Conservation (phyloP, 1,140 invertebrate genomes). For the Panonychus citri region DNA sequence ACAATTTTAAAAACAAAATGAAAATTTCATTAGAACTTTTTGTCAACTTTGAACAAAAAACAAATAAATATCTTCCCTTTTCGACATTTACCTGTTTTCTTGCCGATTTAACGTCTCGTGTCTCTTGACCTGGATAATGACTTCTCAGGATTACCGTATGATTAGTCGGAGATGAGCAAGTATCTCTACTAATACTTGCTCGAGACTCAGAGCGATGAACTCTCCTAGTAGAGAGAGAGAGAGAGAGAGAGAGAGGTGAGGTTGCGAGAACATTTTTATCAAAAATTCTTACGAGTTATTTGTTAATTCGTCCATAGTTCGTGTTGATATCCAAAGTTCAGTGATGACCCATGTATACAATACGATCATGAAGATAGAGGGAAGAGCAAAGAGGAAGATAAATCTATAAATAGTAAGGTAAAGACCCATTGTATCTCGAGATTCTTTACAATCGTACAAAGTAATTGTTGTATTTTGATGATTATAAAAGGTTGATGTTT, state of each 20-base stretch:
- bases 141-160: conserved; percentile 1
- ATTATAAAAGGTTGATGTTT: conserved; percentile 19
- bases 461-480: conserved; percentile 20
- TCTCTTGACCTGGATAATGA: conserved; percentile 2
- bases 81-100: conserved; percentile 18
- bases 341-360: conserved; percentile 32
- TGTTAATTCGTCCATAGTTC: conserved; percentile 24
- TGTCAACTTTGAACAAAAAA: conserved; percentile 1
- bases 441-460: conserved; percentile 23
- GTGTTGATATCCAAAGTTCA: conserved; percentile 31
- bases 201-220: not conserved
- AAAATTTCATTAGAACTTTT: not conserved
- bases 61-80: not conserved
- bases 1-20: no score
- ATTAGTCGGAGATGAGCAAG: not conserved
- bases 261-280: not conserved
- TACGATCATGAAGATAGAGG: conserved; percentile 27
- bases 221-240: not conserved
- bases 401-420: conserved; percentile 28
- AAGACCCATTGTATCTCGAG: conserved; percentile 14
- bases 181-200: conserved; percentile 7
- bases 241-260: not conserved
- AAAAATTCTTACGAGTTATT: conserved; percentile 4
- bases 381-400: conserved; percentile 26
- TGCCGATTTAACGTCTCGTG: conserved; percentile 19